Evolutionary conservation across 2,797 vertebrate species (phyloP).

Genomic region (Emydoidea blandingii): DNA sequence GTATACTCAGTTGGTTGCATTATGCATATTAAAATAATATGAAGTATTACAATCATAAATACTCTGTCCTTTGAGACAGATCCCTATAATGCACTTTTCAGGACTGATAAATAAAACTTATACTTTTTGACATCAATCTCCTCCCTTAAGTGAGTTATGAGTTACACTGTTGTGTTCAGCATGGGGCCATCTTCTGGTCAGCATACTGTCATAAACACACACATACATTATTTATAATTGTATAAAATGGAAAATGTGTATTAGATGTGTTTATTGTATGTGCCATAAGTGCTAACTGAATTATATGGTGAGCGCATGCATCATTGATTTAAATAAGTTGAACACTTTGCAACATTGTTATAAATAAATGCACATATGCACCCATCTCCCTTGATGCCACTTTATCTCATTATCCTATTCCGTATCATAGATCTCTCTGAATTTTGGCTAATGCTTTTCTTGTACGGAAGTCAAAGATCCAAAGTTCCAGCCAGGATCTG

Average conservation of each 20-base stretch:
- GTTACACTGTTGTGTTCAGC: conserved; percentile 59
- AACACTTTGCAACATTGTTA: conserved; percentile 67
- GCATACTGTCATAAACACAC: conserved; percentile 39
- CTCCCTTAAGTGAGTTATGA: conserved; percentile 64
- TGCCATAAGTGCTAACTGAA: conserved; percentile 75
- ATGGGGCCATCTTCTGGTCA: conserved; percentile 68
- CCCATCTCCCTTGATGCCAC: conserved; percentile 62
- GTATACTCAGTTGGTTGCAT: conserved; percentile 34
- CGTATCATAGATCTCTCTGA: conserved; percentile 62
- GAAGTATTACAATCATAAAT: conserved; percentile 38
- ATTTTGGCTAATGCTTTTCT: not conserved
- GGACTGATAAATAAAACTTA: conserved; percentile 62
- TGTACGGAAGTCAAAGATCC: not conserved
- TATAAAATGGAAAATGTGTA: conserved; percentile 63
- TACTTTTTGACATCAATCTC: conserved; percentile 44
- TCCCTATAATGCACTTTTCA: conserved; percentile 54
- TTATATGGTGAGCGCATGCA: conserved; percentile 67
- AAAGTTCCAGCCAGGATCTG: not conserved
- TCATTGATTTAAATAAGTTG: conserved; percentile 71
- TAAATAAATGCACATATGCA: conserved; percentile 77
- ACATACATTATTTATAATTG: conserved; percentile 8
- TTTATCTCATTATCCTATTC: conserved; percentile 74
- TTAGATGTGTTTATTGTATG: conserved; percentile 61
- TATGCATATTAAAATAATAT: conserved; percentile 57
- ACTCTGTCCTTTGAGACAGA: conserved; percentile 37